Percentiles rank a stretch among this genome's conserved stretches.
phyloP scores from a whole-genome alignment of 2,888 invertebrate species.

The Dryocosmus kuriphilus region DNA sequence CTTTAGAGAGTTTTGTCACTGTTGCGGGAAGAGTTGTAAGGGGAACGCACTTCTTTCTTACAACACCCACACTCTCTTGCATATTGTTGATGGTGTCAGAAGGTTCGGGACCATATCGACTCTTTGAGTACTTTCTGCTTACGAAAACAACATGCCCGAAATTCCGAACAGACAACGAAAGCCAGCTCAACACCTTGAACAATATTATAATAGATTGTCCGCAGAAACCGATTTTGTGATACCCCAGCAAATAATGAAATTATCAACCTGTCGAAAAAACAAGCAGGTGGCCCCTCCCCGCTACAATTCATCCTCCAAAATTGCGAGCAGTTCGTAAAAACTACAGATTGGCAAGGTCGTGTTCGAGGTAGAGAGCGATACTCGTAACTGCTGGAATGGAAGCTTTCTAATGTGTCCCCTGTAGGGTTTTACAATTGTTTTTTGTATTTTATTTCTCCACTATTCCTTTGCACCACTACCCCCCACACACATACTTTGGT shows the following conservation, averaged over 20 bases:
- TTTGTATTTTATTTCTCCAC: no score
- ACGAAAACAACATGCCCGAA: conserved; percentile 25
- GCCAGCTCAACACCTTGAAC: conserved; percentile 1
- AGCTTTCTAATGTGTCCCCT: no score
- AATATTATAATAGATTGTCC: neutral
- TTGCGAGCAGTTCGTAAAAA: conserved; percentile 5
- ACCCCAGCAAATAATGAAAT: neutral
- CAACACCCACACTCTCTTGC: conserved; percentile 11
- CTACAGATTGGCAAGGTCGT: neutral
- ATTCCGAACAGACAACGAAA: conserved; percentile 8
- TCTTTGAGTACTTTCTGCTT: neutral
- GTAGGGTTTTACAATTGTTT: no score
- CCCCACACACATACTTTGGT: no score
- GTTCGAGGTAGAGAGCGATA: neutral
- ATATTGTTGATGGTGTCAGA: neutral
- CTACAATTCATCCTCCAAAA: neutral
- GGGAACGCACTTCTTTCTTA: neutral
- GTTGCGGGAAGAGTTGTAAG: neutral
- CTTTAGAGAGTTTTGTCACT: conserved; percentile 19
- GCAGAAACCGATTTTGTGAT: neutral
- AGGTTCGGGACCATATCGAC: neutral
- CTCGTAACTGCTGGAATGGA: no score
- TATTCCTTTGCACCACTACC: no score
- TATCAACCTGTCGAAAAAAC: neutral
- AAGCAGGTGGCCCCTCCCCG: conserved; percentile 19